Percentiles rank a stretch among this genome's conserved stretches.
These are phyloP conservation scores for Deroplatys truncata DNA, from an alignment of 2,888 invertebrate species.

Conservation along the genomic window DNA sequence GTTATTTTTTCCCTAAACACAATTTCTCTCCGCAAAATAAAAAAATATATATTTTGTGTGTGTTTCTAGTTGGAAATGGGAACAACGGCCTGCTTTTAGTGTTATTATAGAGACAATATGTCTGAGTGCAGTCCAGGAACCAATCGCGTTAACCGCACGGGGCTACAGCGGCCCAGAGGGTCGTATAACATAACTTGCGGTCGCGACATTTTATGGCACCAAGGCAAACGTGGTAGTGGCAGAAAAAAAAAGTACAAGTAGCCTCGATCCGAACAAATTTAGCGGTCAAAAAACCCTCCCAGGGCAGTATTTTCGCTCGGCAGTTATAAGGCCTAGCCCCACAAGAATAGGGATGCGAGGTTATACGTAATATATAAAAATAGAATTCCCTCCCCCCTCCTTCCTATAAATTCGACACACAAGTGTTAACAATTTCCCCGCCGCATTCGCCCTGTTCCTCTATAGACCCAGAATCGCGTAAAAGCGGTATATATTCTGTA, in stretches of 20 bases:
- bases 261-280: constrained; percentile 17
- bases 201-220: constrained; percentile 25
- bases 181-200: constrained; percentile 26
- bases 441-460: neutral
- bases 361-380: constrained; percentile 24
- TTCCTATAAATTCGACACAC: constrained; percentile 29
- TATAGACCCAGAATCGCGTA: constrained; percentile 1
- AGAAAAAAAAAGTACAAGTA: constrained; percentile 3
- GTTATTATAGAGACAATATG: constrained; percentile 19
- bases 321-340: neutral
- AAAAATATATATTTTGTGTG: neutral
- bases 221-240: neutral
- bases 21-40: neutral
- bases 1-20: neutral
- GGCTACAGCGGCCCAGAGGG: neutral
- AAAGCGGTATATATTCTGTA: constrained; percentile 2
- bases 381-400: constrained; percentile 1
- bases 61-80: neutral
- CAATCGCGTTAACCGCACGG: neutral
- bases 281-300: constrained; percentile 15
- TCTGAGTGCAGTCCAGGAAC: neutral
- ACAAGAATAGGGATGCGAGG: neutral
- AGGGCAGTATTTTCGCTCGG: constrained; percentile 8
- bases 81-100: neutral
- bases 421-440: constrained; percentile 29